Percentiles rank a stretch among this genome's conserved stretches.
phyloP scores from a whole-genome alignment of 2,113 vertebrate genomes.

The Pipra filicauda region DNA sequence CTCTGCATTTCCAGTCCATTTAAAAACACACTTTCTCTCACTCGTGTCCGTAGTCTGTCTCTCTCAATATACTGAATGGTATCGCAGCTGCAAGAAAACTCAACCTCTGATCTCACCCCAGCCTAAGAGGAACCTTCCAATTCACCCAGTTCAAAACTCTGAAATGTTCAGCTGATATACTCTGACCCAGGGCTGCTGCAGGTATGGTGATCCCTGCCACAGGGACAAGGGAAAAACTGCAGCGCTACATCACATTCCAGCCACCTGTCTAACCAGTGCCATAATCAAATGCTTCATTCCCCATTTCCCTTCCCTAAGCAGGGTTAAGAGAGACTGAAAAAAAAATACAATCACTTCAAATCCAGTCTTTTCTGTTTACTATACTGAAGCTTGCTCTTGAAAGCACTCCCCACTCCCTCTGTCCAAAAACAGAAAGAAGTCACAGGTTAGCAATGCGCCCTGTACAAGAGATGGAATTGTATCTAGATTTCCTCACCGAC shows the following conservation, averaged over 20 bases:
- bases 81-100: constrained; percentile 45
- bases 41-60: not conserved
- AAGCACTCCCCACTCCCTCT: not conserved
- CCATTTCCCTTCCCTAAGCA: not conserved
- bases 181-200: constrained; percentile 50
- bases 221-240: not conserved
- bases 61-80: constrained; percentile 5
- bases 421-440: constrained; percentile 16
- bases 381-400: not conserved
- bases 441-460: not conserved
- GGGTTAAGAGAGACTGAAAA: not conserved
- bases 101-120: not conserved
- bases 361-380: not conserved
- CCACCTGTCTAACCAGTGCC: not conserved
- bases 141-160: constrained; percentile 51
- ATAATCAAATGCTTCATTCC: not conserved
- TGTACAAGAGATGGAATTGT: constrained; percentile 20
- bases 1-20: not conserved
- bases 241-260: not conserved
- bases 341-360: constrained; percentile 15
- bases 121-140: constrained; percentile 42
- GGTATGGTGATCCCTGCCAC: not conserved
- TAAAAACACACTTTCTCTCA: not conserved
- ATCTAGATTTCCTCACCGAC: constrained; percentile 12
- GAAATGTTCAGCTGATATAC: constrained; percentile 51